Percentiles rank a stretch among this genome's conserved stretches.
Evolutionary conservation across 2,797 vertebrate species (phyloP).

Genomic region (Bradypodion pumilum): DNA sequence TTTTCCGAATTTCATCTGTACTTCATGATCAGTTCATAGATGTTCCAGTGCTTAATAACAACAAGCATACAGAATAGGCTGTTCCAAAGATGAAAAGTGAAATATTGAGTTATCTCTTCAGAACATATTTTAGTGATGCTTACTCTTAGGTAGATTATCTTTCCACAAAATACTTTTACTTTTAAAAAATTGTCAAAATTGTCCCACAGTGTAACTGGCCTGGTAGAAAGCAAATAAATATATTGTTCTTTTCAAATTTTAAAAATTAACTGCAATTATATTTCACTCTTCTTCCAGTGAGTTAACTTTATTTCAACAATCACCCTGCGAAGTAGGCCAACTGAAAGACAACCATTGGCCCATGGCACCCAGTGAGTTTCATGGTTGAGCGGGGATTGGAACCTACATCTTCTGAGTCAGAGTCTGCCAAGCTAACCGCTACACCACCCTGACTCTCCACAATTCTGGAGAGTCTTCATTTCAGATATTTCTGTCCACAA

Average conservation of each 20-base stretch:
- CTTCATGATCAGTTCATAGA: neutral
- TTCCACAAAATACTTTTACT: slow-evolving; percentile 12
- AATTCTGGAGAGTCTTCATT: too few species aligned
- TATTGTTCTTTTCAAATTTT: neutral
- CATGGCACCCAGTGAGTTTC: too few species aligned
- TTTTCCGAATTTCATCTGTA: too few species aligned
- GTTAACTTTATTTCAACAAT: too few species aligned
- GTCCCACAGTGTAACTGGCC: slow-evolving; percentile 30
- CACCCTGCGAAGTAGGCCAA: too few species aligned
- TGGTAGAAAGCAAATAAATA: slow-evolving; percentile 27
- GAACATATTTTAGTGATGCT: neutral
- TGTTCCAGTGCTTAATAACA: neutral
- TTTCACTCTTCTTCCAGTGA: too few species aligned
- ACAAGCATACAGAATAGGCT: neutral
- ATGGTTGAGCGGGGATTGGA: too few species aligned
- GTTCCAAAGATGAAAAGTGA: neutral
- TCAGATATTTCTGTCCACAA: neutral
- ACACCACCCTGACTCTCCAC: too few species aligned
- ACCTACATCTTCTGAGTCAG: too few species aligned
- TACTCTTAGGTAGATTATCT: neutral
- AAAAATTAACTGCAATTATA: too few species aligned
- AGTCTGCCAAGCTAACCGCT: too few species aligned
- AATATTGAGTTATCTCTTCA: neutral
- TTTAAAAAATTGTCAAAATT: slow-evolving; percentile 21
- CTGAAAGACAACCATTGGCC: too few species aligned